Conservation (phyloP, 2,113 vertebrate genomes). For the Nothocercus julius region DNA sequence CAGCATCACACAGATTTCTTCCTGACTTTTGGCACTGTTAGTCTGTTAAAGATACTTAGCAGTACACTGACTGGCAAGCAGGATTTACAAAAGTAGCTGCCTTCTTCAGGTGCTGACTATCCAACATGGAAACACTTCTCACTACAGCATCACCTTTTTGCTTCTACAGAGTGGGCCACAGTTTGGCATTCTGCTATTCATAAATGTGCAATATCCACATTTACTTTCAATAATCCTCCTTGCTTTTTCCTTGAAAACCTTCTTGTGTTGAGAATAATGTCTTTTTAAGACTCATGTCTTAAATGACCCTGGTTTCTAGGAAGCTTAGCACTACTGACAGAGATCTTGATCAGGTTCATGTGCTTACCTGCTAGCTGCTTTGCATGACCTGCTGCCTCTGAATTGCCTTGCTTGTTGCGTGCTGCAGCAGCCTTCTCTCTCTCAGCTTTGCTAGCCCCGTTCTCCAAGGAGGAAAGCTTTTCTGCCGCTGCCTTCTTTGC, state of each 20-base stretch:
- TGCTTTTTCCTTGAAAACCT: not conserved
- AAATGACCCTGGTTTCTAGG: not conserved
- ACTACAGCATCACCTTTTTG: not conserved
- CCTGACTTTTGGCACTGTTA: not conserved
- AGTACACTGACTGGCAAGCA: not conserved
- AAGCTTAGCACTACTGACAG: not conserved
- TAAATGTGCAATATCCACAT: not conserved
- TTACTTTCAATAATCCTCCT: not conserved
- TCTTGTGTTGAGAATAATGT: not conserved
- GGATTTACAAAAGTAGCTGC: not conserved
- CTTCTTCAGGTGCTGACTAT: not conserved
- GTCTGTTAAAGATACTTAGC: not conserved
- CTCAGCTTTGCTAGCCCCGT: conserved; percentile 82
- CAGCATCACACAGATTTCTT: not conserved
- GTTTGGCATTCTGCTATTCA: not conserved
- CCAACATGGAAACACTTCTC: not conserved
- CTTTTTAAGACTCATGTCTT: not conserved
- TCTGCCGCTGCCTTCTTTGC: conserved; percentile 90
- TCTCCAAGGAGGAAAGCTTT: conserved; percentile 85
- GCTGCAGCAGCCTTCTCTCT: conserved; percentile 79
- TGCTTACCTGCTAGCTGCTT: conserved; percentile 81
- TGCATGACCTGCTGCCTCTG: conserved; percentile 71
- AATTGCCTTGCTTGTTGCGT: conserved; percentile 82
- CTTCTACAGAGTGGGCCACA: not conserved
- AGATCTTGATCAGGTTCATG: not conserved